These are phyloP conservation scores for Euthynnus affinis DNA, from an alignment of 2,797 vertebrate genomes.

Conservation along the genomic window DNA sequence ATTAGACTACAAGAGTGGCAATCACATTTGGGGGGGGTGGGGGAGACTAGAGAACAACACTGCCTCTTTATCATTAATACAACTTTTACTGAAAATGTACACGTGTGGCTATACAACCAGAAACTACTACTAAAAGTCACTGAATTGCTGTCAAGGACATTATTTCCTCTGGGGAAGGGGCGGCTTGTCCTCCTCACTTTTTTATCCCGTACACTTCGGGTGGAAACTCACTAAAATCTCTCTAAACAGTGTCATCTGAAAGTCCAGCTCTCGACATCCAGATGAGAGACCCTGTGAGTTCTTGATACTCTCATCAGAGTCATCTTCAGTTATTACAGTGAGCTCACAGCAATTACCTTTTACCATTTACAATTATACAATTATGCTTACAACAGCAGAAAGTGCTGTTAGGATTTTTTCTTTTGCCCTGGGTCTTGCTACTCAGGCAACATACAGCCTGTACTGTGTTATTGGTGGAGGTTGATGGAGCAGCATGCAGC, in stretches of 20 bases:
- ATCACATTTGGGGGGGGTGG: neutral
- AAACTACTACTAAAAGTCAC: neutral
- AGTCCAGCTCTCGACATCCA: too few species aligned
- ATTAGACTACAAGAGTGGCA: conserved; percentile 4
- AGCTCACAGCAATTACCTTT: too few species aligned
- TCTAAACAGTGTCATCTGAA: too few species aligned
- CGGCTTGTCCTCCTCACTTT: too few species aligned
- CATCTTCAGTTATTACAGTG: too few species aligned
- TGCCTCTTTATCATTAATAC: conserved; percentile 22
- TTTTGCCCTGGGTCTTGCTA: neutral
- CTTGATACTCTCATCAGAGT: too few species aligned
- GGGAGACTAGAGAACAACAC: neutral
- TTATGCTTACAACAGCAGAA: neutral
- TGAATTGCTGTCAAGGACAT: neutral
- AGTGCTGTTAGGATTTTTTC: neutral
- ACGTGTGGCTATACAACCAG: neutral
- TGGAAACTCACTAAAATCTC: too few species aligned
- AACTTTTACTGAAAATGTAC: conserved; percentile 8
- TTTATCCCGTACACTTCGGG: too few species aligned
- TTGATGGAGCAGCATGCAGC: too few species aligned
- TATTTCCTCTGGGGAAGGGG: neutral
- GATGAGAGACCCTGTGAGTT: too few species aligned
- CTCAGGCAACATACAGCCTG: neutral
- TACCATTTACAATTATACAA: too few species aligned
- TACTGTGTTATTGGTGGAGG: neutral